phyloP scores from a whole-genome alignment of 2,113 vertebrate species.

The Muntiacus muntjak region DNA sequence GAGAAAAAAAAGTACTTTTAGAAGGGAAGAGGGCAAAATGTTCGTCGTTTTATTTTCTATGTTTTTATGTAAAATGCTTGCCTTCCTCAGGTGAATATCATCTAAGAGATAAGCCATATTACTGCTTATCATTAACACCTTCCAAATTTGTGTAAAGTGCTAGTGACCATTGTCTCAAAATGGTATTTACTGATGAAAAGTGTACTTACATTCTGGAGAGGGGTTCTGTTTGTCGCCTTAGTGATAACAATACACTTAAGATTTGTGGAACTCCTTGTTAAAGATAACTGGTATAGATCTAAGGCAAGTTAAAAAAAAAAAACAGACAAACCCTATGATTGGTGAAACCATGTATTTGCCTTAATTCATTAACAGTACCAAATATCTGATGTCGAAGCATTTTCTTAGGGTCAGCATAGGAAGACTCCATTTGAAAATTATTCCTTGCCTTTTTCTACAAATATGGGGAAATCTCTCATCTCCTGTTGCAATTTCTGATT shows the following conservation, averaged over 20 bases:
- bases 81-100: neutral
- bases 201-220: neutral
- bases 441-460: neutral
- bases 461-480: neutral
- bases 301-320: neutral
- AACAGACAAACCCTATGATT: neutral
- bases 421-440: constrained; percentile 5
- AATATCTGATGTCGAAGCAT: neutral
- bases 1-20: neutral
- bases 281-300: neutral
- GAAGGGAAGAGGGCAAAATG: neutral
- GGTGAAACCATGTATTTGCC: neutral
- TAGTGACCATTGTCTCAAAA: neutral
- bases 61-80: neutral
- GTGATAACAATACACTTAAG: neutral
- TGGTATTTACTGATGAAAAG: neutral
- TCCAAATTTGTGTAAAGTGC: neutral
- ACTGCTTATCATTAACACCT: neutral
- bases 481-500: neutral
- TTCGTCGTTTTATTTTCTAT: neutral
- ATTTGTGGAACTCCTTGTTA: neutral
- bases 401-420: neutral
- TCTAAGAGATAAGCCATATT: neutral
- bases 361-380: neutral
- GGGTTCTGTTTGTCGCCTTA: neutral